Evolutionary conservation across 2,113 vertebrate genomes (phyloP).

Genomic region (Urocolius indicus): DNA sequence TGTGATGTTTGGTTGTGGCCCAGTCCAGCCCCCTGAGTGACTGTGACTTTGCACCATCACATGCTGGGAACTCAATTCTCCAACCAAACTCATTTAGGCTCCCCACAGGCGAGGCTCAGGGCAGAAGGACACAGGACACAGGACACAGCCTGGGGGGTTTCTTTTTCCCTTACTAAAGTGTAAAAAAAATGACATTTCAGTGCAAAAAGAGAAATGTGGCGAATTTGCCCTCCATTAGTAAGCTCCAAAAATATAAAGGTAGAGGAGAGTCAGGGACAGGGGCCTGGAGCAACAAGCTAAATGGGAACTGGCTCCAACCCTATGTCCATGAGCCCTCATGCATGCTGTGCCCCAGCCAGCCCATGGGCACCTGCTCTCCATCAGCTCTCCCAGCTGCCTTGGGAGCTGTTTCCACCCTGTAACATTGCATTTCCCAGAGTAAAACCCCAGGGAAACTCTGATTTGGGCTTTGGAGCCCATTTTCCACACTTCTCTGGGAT

Average conservation of each 20-base stretch:
- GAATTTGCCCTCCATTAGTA: neutral
- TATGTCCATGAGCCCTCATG: accelerated
- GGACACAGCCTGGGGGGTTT: neutral
- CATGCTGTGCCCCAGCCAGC: neutral
- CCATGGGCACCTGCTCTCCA: neutral
- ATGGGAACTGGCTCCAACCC: neutral
- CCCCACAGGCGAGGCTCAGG: neutral
- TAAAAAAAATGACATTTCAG: neutral
- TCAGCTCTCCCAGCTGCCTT: neutral
- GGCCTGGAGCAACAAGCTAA: neutral
- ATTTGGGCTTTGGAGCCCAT: neutral
- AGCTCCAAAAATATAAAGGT: neutral
- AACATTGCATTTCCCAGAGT: accelerated
- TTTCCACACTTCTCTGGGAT: neutral
- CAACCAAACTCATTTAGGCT: neutral
- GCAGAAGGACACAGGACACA: neutral
- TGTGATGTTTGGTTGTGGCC: neutral
- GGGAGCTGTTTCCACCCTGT: accelerated
- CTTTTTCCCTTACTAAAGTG: accelerated
- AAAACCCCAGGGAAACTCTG: neutral
- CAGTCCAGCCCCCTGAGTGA: neutral
- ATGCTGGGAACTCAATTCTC: neutral
- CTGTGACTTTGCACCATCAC: accelerated
- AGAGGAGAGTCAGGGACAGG: neutral
- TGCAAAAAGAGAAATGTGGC: neutral